phyloP scores from a whole-genome alignment of 2,113 vertebrate genomes.

The rabbit (Oryctolagus cuniculus) region DNA sequence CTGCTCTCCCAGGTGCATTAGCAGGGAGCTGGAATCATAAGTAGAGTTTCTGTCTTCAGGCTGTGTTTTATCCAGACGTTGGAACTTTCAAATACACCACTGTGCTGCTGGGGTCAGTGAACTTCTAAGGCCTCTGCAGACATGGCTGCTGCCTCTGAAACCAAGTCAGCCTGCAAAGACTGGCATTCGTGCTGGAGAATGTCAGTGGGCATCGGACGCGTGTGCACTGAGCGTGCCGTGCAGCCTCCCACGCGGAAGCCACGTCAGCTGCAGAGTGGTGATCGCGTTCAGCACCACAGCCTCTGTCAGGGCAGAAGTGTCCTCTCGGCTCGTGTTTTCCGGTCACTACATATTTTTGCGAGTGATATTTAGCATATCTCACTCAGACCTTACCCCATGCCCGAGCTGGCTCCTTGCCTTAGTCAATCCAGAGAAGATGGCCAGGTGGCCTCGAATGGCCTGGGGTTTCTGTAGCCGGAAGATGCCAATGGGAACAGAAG shows the following conservation, averaged over 20 bases:
- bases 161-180: background rate
- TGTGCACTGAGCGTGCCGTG: background rate
- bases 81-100: background rate
- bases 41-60: background rate
- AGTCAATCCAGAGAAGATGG: background rate
- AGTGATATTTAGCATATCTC: background rate
- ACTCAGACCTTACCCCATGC: background rate
- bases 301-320: background rate
- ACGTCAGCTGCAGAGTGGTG: background rate
- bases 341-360: background rate
- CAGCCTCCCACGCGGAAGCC: background rate
- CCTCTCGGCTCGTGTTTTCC: accelerated
- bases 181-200: background rate
- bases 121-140: too few relatives aligned
- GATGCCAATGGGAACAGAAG: background rate
- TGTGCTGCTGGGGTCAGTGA: background rate
- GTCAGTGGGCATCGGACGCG: background rate
- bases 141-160: background rate
- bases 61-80: background rate
- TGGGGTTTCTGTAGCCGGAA: background rate
- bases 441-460: background rate
- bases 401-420: background rate
- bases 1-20: too few relatives aligned
- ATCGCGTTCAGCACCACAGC: too few relatives aligned
- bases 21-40: too few relatives aligned